Evolutionary conservation across 2,113 vertebrate genomes (phyloP), one percentile per base, ranked within the genome.

Genomic region (Psittacara wagleri): DNA sequence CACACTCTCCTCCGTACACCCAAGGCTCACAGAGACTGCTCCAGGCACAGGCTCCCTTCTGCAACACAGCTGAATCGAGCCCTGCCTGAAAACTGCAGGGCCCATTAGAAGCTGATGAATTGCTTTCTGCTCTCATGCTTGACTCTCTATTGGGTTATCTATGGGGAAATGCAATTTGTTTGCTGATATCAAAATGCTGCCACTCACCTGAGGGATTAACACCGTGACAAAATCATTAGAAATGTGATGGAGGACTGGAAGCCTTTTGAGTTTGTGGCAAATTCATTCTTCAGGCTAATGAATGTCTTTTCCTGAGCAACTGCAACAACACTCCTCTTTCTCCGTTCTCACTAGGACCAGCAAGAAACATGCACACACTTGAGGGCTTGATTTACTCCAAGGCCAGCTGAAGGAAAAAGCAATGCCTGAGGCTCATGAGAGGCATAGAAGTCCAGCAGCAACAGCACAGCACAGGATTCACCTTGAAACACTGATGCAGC

Each of bases 191-290:
- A 96, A 94, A 97, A 97, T 68, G 86, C 96, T 31, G 85, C 89
- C 25, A 8, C 87, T 97, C 94, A 96, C 97, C 97, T 86, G 31
- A 33, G 95, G 97, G 97, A 98, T 97, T 97, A 97, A 94, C 78
- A 55, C 69, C 6, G 52, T 95, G 97, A 98, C 97, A 98, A 97
- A 97, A 96, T 95, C 97, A 96, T 98, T 91, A 96, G 97, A 93
- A 97, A 91, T 72, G 89, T 96, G 92, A 96, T 86, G 76, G 94
- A 97, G 86, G 64, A 81, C 64, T 25, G 66, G 39, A 96, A 88
- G 86, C 68, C 76, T 6, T 12, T 68, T 9, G 86, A 94, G 92
- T 95, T 68, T 59, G 88, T 22, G 2, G 64, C 80, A 89, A 76
- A 86, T 82, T 96, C 83, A 92, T 96, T 94, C 82, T 70, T 97